Evolutionary conservation across 1,140 invertebrate species (phyloP).

Genomic region (Rhopalosiphum maidis): DNA sequence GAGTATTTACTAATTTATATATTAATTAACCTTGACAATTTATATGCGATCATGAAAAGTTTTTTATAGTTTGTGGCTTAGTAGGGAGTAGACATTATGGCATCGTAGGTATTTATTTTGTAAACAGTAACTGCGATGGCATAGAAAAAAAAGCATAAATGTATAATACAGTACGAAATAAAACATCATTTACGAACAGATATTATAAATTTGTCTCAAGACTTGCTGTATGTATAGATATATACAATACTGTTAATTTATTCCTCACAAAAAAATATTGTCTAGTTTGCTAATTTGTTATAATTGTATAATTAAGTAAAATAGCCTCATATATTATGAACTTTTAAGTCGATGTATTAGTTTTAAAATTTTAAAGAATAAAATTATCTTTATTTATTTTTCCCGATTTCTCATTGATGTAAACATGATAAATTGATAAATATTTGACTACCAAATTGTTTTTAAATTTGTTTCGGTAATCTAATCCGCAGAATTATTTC

Average conservation of each 20-base stretch:
- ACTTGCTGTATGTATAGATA: neutral
- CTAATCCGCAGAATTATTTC: neutral
- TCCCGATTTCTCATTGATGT: neutral
- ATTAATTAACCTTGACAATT: neutral
- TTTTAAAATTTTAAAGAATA: slow-evolving; percentile 4
- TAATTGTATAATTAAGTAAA: neutral
- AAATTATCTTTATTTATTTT: neutral
- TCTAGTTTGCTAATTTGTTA: neutral
- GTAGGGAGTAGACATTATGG: neutral
- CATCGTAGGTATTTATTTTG: neutral
- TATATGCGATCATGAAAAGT: neutral
- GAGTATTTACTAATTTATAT: neutral
- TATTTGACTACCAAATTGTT: neutral
- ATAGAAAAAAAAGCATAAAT: neutral
- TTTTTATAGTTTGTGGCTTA: neutral
- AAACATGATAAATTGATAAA: neutral
- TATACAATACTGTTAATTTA: neutral
- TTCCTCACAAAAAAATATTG: neutral
- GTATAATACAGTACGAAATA: neutral
- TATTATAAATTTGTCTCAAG: neutral
- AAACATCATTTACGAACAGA: neutral
- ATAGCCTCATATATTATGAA: neutral
- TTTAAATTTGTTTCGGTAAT: neutral
- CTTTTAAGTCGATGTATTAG: neutral
- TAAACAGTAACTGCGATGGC: neutral